Percentiles rank a stretch among this genome's conserved stretches.
These are phyloP conservation scores for Cyaniris semiargus DNA, from an alignment of 2,888 invertebrate species.

Conservation along the genomic window DNA sequence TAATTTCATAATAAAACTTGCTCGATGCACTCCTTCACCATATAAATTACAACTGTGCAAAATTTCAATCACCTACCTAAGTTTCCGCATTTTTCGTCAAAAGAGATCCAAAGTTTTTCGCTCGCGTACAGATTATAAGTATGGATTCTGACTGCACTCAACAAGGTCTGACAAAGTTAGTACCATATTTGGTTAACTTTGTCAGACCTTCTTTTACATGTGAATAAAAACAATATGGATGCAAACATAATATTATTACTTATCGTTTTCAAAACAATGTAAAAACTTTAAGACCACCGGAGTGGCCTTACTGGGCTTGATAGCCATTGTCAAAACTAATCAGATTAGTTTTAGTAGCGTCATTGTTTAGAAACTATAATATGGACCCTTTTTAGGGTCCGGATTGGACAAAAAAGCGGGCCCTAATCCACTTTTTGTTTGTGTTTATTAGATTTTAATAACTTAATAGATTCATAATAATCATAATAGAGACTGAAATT, in stretches of 20 bases:
- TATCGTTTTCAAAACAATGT: background rate
- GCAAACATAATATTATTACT: background rate
- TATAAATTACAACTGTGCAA: too few species aligned
- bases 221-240: background rate
- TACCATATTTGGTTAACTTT: background rate
- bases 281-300: background rate
- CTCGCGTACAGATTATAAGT: too few species aligned
- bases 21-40: too few species aligned
- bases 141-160: too few species aligned
- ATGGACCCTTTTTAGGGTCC: background rate
- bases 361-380: background rate
- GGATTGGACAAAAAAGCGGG: background rate
- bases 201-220: background rate
- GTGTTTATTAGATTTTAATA: conserved; percentile 9
- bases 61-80: too few species aligned
- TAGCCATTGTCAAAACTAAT: conserved; percentile 18
- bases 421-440: background rate
- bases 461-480: background rate
- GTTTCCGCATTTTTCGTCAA: too few species aligned
- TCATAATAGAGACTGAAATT: background rate
- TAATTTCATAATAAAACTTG: too few species aligned
- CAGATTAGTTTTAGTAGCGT: conserved; percentile 6
- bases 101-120: too few species aligned
- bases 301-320: background rate
- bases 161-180: too few species aligned